Base-by-base conservation (phyloP, 2,888 invertebrate genomes). In the Lottia scabra region DNA sequence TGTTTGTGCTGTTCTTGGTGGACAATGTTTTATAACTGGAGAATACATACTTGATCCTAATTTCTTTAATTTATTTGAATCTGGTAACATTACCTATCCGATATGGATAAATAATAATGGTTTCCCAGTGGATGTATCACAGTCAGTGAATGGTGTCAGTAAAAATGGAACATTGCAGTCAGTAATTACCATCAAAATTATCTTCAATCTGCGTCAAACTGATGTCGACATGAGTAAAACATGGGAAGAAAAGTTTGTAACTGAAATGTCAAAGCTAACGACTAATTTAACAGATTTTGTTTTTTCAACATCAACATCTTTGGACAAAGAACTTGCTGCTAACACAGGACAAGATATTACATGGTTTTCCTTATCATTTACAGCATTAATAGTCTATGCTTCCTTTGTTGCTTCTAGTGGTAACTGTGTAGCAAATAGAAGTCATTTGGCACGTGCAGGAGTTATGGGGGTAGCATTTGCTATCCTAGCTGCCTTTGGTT, bases 401-500 rank as follows among this genome's bases (percentile, higher is more conserved):
- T 74, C 72, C 8, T n/a, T 72, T 3, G 65, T 74, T 23, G 65
- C 73, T 15, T 15, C 73, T 15, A 66, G 72, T 10, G 70, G 74
- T 23, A 73, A 74, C 62, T 73, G 71, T 48, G 67, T 75, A 10
- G 72, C 77, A 23, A 71, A 73, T 15, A 73, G 76, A 27, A 64
- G 67, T 12, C 67, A 73, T 48, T 43, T 81, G 8, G 78, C 78
- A 0, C 68, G 74, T 26, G 78, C 78, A 5, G 82, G 82, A 10
- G 80, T 81, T 8, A 23, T 78, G 13, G 78, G 80, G 15, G 82
- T 81, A 44, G 79, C 78, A 12, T 68, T 84, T 16, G 78, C 78
- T 38, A 83, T 84, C 63, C 64, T 82, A 15, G 78, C 82, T 1
- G 67, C 81, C 1, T 81, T 83, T 75, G 84, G 84, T 5, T 15